These are phyloP conservation scores for Noctua pronuba DNA, from an alignment of 2,888 invertebrate genomes.

Conservation along the genomic window DNA sequence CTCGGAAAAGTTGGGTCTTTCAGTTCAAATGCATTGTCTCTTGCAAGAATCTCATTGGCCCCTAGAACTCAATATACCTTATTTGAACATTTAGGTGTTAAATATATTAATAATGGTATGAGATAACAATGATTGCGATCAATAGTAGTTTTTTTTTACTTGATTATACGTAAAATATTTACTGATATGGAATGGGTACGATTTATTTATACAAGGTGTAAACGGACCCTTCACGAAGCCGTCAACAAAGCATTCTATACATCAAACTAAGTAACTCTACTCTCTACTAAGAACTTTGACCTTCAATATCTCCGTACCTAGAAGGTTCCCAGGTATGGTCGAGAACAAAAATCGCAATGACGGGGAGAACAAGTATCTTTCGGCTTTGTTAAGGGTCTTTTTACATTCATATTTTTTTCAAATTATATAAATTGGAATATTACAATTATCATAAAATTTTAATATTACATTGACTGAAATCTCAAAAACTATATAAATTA, in stretches of 20 bases:
- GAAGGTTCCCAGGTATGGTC: too few species aligned
- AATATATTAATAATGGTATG: constrained; percentile 11
- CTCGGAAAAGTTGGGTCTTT: constrained; percentile 12
- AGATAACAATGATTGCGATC: constrained; percentile 19
- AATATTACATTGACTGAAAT: constrained; percentile 35
- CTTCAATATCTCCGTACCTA: not conserved
- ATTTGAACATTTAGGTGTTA: constrained; percentile 67
- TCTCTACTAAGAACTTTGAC: too few species aligned
- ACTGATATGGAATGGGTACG: constrained; percentile 65
- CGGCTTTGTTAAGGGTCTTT: not conserved
- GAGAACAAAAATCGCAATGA: not conserved
- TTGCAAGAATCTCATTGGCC: constrained; percentile 52
- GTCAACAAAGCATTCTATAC: not conserved
- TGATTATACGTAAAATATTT: constrained; percentile 26
- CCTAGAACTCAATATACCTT: constrained; percentile 51
- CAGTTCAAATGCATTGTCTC: constrained; percentile 22
- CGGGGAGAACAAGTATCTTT: not conserved
- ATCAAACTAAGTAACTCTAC: not conserved
- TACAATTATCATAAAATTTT: constrained; percentile 16
- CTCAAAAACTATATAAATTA: constrained; percentile 13
- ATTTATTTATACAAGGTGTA: constrained; percentile 5
- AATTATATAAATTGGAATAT: constrained; percentile 7
- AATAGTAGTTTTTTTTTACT: constrained; percentile 3
- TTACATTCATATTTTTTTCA: not conserved
- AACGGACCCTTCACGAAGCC: not conserved